Conservation (phyloP, 2,113 vertebrate species). For the Centropristis striata region DNA sequence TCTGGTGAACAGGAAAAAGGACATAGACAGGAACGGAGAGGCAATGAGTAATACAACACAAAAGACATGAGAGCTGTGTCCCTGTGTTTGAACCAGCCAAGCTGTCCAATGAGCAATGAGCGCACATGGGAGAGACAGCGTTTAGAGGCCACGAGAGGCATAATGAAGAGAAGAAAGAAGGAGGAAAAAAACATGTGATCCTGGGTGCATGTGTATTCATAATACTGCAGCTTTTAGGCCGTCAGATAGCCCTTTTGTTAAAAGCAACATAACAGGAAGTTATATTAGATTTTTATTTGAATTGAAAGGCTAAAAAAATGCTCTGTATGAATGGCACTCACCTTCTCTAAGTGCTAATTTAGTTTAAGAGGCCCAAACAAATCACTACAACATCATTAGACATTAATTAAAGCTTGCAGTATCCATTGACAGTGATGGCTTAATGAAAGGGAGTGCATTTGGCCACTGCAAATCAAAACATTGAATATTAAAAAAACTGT, state of each 20-base stretch:
- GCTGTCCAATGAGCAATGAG: slow-evolving; percentile 49
- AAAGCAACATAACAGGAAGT: slow-evolving; percentile 21
- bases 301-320: slow-evolving; percentile 23
- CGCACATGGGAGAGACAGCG: background rate
- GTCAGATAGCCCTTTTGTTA: slow-evolving; percentile 45
- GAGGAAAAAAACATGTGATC: slow-evolving; percentile 2
- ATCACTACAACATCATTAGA: slow-evolving; percentile 52
- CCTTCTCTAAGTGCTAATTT: slow-evolving; percentile 67
- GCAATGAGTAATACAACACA: slow-evolving; percentile 54
- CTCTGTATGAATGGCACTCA: slow-evolving; percentile 42
- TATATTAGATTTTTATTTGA: slow-evolving; percentile 35
- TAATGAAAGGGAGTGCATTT: slow-evolving; percentile 61
- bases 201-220: slow-evolving; percentile 26
- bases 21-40: slow-evolving; percentile 47
- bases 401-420: slow-evolving; percentile 65
- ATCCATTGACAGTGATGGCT: slow-evolving; percentile 53
- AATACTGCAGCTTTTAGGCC: slow-evolving; percentile 45
- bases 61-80: slow-evolving; percentile 47
- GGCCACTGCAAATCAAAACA: slow-evolving; percentile 55
- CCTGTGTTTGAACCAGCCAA: slow-evolving; percentile 41
- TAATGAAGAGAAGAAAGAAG: slow-evolving; percentile 8
- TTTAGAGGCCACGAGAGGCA: slow-evolving; percentile 38
- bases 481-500: slow-evolving; percentile 33
- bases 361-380: slow-evolving; percentile 65
- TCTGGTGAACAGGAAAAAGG: slow-evolving; percentile 55